phyloP scores from a whole-genome alignment of 1,140 invertebrate genomes.

The Oryctes rhinoceros region DNA sequence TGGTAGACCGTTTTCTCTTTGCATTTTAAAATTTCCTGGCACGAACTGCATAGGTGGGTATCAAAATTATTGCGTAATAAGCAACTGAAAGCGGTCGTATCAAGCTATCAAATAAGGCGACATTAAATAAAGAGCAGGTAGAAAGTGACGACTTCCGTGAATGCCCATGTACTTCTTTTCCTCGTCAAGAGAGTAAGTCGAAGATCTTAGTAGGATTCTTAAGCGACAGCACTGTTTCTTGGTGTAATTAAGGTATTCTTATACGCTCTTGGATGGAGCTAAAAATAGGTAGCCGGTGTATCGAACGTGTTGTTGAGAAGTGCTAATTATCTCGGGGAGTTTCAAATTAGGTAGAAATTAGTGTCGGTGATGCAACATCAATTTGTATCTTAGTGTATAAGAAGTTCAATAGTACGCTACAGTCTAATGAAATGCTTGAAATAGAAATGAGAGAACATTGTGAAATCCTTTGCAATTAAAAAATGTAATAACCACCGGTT shows the following conservation, averaged over 20 bases:
- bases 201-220: constrained; percentile 9
- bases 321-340: background rate
- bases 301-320: background rate
- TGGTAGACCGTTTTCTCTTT: background rate
- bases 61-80: background rate
- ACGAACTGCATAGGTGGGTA: background rate
- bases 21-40: background rate
- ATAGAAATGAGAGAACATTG: no score
- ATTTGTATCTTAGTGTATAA: background rate
- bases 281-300: background rate
- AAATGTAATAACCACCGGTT: no score
- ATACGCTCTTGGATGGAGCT: background rate
- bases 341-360: background rate
- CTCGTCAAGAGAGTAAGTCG: background rate
- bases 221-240: background rate
- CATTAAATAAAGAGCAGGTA: constrained; percentile 28
- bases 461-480: no score
- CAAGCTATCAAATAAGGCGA: background rate
- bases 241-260: background rate
- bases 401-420: no score
- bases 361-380: background rate
- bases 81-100: background rate
- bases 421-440: no score
- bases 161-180: constrained; percentile 17
- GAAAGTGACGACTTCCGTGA: constrained; percentile 20